phyloP scores from a whole-genome alignment of 2,888 invertebrate genomes.

The Caprella mutica region DNA sequence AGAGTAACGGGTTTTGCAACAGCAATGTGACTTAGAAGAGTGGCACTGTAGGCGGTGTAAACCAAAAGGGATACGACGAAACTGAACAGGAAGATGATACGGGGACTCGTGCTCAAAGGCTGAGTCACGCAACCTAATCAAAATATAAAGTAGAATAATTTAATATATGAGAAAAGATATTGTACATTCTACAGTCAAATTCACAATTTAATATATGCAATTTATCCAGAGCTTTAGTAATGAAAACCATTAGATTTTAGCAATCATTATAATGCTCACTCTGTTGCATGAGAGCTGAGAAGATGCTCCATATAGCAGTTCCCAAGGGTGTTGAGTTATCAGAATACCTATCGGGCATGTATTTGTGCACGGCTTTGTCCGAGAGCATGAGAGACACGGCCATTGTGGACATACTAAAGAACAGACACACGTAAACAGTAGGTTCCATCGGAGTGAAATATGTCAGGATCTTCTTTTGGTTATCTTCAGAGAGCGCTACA shows the following conservation, averaged over 20 bases:
- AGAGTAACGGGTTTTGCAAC: conserved; percentile 17
- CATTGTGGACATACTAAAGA: conserved; percentile 9
- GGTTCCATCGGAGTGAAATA: conserved; percentile 24
- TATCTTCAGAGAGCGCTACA: conserved; percentile 22
- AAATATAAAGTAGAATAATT: background rate
- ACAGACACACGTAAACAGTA: conserved; percentile 13
- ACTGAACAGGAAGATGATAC: conserved; percentile 21
- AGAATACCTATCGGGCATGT: background rate
- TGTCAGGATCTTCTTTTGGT: conserved; percentile 21
- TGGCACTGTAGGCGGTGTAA: conserved; percentile 31
- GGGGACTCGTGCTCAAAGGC: conserved; percentile 12
- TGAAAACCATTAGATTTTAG: background rate
- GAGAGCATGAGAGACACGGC: conserved; percentile 3
- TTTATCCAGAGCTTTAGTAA: too few species aligned
- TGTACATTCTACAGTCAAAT: too few species aligned
- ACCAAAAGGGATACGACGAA: conserved; percentile 23
- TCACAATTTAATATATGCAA: too few species aligned
- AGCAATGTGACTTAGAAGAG: conserved; percentile 25
- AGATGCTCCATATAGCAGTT: conserved; percentile 14
- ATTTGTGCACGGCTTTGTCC: background rate
- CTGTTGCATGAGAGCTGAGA: conserved; percentile 23
- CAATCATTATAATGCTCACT: conserved; percentile 4
- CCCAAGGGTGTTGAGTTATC: background rate
- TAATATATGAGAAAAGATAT: background rate
- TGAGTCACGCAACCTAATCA: conserved; percentile 14